Conservation (phyloP, 1,140 invertebrate genomes). For the Caligus rogercresseyi region DNA sequence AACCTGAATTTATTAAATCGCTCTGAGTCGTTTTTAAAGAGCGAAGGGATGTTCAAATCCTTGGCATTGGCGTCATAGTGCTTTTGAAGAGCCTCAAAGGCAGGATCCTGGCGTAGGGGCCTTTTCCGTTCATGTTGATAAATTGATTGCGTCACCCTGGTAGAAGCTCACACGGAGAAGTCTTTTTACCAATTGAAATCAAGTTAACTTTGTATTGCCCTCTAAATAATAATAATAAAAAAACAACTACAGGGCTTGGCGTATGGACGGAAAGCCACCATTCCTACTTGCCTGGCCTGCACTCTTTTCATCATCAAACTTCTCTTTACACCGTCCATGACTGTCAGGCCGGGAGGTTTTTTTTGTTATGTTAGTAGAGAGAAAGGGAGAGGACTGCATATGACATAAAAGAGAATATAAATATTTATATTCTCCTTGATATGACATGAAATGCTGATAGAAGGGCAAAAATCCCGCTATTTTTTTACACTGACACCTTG, state of each 20-base stretch:
- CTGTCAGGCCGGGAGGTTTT: background rate
- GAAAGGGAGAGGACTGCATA: background rate
- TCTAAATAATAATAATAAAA: background rate
- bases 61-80: constrained; percentile 45
- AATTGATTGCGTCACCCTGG: background rate
- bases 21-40: constrained; percentile 53
- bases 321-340: background rate
- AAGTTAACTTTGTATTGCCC: too few species aligned
- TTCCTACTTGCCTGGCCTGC: background rate
- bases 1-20: constrained; percentile 68
- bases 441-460: too few species aligned
- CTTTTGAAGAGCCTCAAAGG: constrained; percentile 49
- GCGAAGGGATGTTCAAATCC: constrained; percentile 51
- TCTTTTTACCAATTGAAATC: background rate
- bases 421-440: too few species aligned
- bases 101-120: constrained; percentile 41
- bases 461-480: background rate
- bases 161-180: background rate
- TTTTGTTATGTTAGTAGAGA: background rate
- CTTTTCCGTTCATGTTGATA: constrained; percentile 23
- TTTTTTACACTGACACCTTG: too few species aligned
- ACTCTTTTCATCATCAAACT: background rate
- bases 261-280: background rate
- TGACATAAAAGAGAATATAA: too few species aligned
- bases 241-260: background rate